Base-by-base conservation (phyloP, 2,888 invertebrate genomes). In the Chironomus tentans region DNA sequence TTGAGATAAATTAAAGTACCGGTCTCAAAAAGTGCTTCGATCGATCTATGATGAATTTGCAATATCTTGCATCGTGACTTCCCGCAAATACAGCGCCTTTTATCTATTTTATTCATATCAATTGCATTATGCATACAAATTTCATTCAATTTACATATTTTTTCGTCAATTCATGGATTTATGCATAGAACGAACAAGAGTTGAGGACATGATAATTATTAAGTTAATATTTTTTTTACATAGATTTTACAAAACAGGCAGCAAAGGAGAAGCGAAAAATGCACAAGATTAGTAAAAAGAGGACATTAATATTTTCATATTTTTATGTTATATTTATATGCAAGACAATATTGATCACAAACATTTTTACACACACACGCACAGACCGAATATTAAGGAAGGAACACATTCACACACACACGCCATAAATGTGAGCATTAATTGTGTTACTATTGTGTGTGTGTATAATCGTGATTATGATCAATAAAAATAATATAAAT, bases 1-100 rank as follows among this genome's bases (percentile, higher is more conserved):
- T 38, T 38, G 70, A 77, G 75, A 77, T 47, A 76, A 70, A 74
- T 68, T 46, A 28, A 28, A 50, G 93, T 93, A 97, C 97, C 96
- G 95, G 94, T 88, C 91, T 92, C 87, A 97, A 91, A 87, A 96
- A 92, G 88, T 94, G 93, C 86, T 94, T 93, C 87, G 97, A 97
- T 87, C 97, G 92, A 87, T 97, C 96, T 87, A 96, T 90, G 86
- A 97, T 93, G 89, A 94, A 93, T 85, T 94, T 94, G 89, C 95
- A 94, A 90, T 94, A 95, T 87, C 91, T 90, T 85, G 94, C 92
- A 89, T 95, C 94, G 87, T 94, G 93, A 88, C 94, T 93, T 87
- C 96, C 96, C 85, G 95, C 95, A 87, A 95, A 94, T 91, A 92
- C 93, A 87, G 95, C 89, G 87, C 95, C 95, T 89, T 96, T 96